These are phyloP conservation scores for Mus caroli DNA, from an alignment of 2,797 vertebrate species.

Conservation along the genomic window DNA sequence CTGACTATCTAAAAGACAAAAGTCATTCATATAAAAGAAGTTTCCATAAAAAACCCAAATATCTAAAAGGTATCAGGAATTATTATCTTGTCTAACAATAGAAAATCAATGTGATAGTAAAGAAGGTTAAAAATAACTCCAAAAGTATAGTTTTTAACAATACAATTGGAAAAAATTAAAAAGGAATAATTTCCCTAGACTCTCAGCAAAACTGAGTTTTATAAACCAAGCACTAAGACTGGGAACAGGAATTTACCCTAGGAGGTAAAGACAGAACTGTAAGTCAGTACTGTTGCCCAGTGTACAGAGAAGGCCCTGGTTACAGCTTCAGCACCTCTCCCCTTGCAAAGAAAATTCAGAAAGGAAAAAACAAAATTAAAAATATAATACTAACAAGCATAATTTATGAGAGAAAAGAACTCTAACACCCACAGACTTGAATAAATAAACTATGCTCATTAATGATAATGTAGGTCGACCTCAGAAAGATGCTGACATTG, in stretches of 20 bases:
- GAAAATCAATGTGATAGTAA: neutral
- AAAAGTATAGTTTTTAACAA: slow-evolving; percentile 29
- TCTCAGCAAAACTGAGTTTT: neutral
- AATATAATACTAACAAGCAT: slow-evolving; percentile 25
- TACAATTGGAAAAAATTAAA: neutral
- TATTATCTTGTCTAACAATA: neutral
- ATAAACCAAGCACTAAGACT: neutral
- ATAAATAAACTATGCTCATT: slow-evolving; percentile 37
- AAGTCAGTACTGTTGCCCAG: neutral
- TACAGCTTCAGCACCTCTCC: neutral
- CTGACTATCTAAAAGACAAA: neutral
- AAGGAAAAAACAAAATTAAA: neutral
- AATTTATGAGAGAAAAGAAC: slow-evolving; percentile 46
- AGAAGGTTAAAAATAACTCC: slow-evolving; percentile 8
- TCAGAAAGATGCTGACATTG: neutral
- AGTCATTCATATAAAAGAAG: neutral
- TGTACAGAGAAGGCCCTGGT: neutral
- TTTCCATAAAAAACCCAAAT: neutral
- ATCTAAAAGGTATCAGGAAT: neutral
- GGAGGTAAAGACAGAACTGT: neutral
- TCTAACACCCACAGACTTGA: slow-evolving; percentile 3
- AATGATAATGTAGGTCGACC: slow-evolving; percentile 6
- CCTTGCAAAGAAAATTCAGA: neutral
- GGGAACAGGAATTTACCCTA: slow-evolving; percentile 32
- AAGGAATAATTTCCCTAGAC: neutral